phyloP scores from a whole-genome alignment of 1,140 invertebrate genomes.

The Lepidurus arcticus region DNA sequence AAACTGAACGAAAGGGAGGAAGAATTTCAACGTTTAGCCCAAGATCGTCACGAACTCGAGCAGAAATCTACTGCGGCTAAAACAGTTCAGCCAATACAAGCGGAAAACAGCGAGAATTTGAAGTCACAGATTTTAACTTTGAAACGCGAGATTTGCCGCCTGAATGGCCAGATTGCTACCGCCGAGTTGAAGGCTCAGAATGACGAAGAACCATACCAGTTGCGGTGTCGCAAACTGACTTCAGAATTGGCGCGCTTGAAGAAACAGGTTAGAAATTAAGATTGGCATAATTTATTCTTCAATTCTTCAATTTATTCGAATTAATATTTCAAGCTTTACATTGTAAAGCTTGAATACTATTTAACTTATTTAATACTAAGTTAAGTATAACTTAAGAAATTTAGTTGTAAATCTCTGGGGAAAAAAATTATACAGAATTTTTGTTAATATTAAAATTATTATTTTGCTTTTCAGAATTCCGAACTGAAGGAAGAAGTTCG shows the following conservation, averaged over 20 bases:
- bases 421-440: no score
- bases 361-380: no score
- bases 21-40: neutral
- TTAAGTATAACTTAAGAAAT: no score
- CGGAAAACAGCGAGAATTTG: neutral
- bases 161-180: neutral
- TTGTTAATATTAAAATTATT: neutral
- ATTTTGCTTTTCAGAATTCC: neutral
- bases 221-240: neutral
- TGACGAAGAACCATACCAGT: neutral
- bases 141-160: neutral
- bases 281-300: no score
- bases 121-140: neutral
- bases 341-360: no score
- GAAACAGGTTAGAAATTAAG: neutral
- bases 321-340: no score
- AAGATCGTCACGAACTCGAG: neutral
- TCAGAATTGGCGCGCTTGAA: neutral
- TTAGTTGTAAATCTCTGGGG: neutral
- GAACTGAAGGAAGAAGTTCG: conserved; percentile 8
- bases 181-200: neutral
- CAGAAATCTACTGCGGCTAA: neutral
- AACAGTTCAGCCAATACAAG: neutral
- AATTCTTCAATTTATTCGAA: no score
- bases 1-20: neutral